Evolutionary conservation across 2,888 invertebrate species (phyloP).

Genomic region (Cacoxenus indagator): DNA sequence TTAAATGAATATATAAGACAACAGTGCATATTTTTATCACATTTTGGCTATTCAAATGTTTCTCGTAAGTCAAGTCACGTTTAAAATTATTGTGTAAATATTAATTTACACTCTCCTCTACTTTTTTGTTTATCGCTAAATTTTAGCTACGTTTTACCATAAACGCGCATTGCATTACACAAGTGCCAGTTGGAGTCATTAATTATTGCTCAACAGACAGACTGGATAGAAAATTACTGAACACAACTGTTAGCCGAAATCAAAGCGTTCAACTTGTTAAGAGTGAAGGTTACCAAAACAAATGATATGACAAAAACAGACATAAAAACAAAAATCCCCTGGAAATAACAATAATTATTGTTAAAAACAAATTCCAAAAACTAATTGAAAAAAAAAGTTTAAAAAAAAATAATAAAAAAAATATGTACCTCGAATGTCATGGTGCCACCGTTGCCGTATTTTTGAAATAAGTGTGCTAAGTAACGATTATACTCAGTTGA

Average conservation of each 20-base stretch:
- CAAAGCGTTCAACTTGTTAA: no score
- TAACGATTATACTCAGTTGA: slow-evolving; percentile 69
- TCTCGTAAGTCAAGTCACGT: background rate
- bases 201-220: background rate
- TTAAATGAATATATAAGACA: no score
- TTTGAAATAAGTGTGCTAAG: slow-evolving; percentile 68
- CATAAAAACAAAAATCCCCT: background rate
- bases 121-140: background rate
- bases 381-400: background rate
- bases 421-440: slow-evolving; percentile 69
- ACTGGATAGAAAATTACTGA: background rate
- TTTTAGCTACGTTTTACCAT: background rate
- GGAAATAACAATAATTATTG: background rate
- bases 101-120: background rate
- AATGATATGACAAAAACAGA: background rate
- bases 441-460: slow-evolving; percentile 68
- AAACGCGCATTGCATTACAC: background rate
- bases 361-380: background rate
- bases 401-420: background rate
- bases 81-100: slow-evolving; percentile 6
- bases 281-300: background rate
- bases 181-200: background rate
- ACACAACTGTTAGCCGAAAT: background rate
- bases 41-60: background rate
- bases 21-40: background rate